Conservation (phyloP, 2,797 vertebrate species). For the Urophycis tenuis region DNA sequence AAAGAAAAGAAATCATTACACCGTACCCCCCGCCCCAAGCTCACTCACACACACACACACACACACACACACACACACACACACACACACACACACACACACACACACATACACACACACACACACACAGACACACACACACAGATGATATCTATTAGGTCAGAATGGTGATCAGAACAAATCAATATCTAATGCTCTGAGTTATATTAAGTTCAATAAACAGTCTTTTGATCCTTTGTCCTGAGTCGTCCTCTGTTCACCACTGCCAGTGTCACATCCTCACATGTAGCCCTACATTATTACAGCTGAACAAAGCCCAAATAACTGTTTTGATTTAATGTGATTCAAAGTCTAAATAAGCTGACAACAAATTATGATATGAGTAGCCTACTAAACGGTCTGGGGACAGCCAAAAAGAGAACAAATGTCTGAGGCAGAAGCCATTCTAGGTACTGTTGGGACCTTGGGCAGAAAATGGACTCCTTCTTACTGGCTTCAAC, state of each 20-base stretch:
- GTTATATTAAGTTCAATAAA: slow-evolving; percentile 65
- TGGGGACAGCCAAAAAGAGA: neutral
- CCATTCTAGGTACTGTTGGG: neutral
- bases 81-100: neutral
- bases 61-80: neutral
- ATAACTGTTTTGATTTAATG: neutral
- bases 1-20: neutral
- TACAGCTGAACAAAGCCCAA: neutral
- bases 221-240: slow-evolving; percentile 61
- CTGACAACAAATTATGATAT: neutral
- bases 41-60: neutral
- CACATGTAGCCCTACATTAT: neutral
- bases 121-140: slow-evolving; percentile 20
- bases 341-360: neutral
- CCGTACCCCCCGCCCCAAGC: neutral
- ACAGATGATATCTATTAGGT: slow-evolving; percentile 34
- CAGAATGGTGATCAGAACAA: slow-evolving; percentile 21
- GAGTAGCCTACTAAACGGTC: neutral
- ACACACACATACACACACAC: neutral
- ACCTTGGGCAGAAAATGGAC: neutral
- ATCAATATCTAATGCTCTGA: slow-evolving; percentile 46
- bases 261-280: neutral
- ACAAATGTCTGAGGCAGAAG: neutral
- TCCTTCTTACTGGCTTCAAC: neutral
- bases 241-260: slow-evolving; percentile 24